Conservation (phyloP, 2,113 vertebrate genomes). For the Trichomycterus rosablanca region DNA sequence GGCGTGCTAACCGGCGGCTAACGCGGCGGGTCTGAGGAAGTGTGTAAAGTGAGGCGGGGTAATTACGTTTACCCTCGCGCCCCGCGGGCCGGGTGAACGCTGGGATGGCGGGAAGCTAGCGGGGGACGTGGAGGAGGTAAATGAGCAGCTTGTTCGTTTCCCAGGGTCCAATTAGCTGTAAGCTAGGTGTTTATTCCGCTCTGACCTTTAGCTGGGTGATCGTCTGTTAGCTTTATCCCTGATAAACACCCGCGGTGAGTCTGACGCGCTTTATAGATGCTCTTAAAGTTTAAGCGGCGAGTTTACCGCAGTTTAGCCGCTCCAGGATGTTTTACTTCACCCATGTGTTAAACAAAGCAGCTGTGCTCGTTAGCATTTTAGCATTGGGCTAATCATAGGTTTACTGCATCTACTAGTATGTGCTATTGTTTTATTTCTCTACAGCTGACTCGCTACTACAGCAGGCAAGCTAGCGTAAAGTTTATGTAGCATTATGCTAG, state of each 20-base stretch:
- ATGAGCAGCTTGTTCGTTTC: background rate
- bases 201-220: constrained; percentile 1
- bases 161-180: background rate
- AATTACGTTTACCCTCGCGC: constrained; percentile 10
- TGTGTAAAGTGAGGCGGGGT: constrained; percentile 11
- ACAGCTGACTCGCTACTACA: too few relatives aligned
- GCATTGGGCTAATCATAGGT: too few relatives aligned
- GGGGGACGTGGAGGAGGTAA: background rate
- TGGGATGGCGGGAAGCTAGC: background rate
- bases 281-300: too few relatives aligned
- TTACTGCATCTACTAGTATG: too few relatives aligned
- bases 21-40: constrained; percentile 8
- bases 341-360: too few relatives aligned
- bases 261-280: background rate
- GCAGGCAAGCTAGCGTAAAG: too few relatives aligned
- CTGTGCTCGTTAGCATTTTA: too few relatives aligned
- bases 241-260: background rate
- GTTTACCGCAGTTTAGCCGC: too few relatives aligned
- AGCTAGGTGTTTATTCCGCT: background rate
- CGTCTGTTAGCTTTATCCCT: background rate
- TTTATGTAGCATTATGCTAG: too few relatives aligned
- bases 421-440: too few relatives aligned
- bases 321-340: too few relatives aligned
- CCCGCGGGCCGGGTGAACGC: constrained; percentile 2
- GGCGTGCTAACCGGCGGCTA: constrained; percentile 10